Base-by-base conservation (phyloP, 2,888 invertebrate species). In the Trachelus iudaicus region DNA sequence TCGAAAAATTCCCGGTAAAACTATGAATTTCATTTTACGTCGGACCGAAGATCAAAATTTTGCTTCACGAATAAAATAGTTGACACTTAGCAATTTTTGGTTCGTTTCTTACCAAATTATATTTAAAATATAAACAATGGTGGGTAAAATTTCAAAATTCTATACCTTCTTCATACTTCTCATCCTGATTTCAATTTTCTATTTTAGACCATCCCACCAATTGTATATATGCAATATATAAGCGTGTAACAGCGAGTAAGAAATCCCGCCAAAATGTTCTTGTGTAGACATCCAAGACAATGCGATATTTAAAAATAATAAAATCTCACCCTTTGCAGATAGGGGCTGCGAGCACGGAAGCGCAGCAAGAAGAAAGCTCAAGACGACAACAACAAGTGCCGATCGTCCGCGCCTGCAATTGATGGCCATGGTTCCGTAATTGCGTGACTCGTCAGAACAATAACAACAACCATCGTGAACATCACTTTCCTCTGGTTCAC, bases 301-400 rank as follows among this genome's bases (percentile, higher is more conserved):
- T 23, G 9, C 0, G 6, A 23, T 1, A 56, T 56, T 15, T 9
- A 1, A 23, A 56, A 56, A 23, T 56, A 9, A 23, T 56, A 1
- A 2, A 23, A 56, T 37, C 77, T 77, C 75, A 77, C 77, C 77
- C 75, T 77, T 77, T 4, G 75, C 73, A 31, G 77, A 69, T 37
- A 69, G 69, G 69, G 77, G 69, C 33, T 75, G 77, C 11, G 75
- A 40, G 23, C 35, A 68, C 75, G 77, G 75, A 31, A 75, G 75
- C 69, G 71, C 71, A 71, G 71, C 71, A 34, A 71, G 71, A 33
- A 31, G 31, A 71, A 34, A 34, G 15, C 33, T 31, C 13, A 34
- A 71, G 71, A 13, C 71, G 33, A 71, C 33, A 34, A 71, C n/a
- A 34, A 30, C 34, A 13, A 23, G 31, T 23, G 71, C 31, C 33